Conservation (phyloP, 1,140 invertebrate genomes). For the Diabrotica virgifera region DNA sequence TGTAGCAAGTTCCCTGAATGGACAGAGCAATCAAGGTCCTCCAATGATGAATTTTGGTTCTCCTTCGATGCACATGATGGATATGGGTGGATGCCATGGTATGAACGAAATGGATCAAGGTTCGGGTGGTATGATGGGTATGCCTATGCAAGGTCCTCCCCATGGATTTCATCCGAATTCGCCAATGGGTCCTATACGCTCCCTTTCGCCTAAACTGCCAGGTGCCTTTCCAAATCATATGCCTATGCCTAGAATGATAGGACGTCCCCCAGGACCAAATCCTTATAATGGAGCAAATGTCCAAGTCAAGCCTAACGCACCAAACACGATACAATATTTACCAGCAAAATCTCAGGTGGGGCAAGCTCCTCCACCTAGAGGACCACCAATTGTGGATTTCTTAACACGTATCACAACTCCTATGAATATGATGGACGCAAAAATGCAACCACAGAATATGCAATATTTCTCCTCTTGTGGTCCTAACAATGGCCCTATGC, state of each 20-base stretch:
- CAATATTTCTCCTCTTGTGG: constrained; percentile 68
- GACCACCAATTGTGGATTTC: constrained; percentile 90
- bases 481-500: constrained; percentile 51
- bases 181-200: constrained; percentile 47
- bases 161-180: constrained; percentile 49
- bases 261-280: constrained; percentile 58
- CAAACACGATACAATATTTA: constrained; percentile 97
- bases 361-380: constrained; percentile 61
- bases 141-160: constrained; percentile 45
- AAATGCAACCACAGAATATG: constrained; percentile 68
- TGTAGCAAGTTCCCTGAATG: constrained; percentile 56
- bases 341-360: constrained; percentile 80
- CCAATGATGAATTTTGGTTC: constrained; percentile 60
- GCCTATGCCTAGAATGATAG: constrained; percentile 52
- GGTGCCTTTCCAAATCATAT: constrained; percentile 49
- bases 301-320: constrained; percentile 92
- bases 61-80: constrained; percentile 58
- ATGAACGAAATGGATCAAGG: constrained; percentile 47
- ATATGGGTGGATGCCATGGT: constrained; percentile 45
- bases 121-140: constrained; percentile 44
- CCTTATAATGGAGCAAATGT: constrained; percentile 81
- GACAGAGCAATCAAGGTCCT: constrained; percentile 54
- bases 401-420: constrained; percentile 84
- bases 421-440: constrained; percentile 66
- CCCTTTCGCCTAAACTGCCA: constrained; percentile 50